These are phyloP conservation scores for Cydia strobilella DNA, from an alignment of 1,140 invertebrate genomes.

Conservation along the genomic window DNA sequence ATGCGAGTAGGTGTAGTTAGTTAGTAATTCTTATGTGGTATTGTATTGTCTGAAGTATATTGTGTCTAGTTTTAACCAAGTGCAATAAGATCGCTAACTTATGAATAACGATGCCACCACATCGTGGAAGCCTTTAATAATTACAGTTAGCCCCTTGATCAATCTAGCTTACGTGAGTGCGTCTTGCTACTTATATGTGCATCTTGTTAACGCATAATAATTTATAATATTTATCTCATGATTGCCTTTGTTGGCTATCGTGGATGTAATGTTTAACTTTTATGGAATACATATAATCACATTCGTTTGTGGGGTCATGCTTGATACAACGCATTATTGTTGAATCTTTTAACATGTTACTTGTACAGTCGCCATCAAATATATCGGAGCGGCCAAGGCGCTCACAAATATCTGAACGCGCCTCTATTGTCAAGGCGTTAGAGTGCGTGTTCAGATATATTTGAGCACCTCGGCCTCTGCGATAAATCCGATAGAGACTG, in stretches of 20 bases:
- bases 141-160: conserved; percentile 51
- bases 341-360: neutral
- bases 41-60: conserved; percentile 42
- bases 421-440: no score
- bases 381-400: no score
- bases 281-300: conserved; percentile 22
- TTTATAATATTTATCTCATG: conserved; percentile 53
- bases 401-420: no score
- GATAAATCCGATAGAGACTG: no score
- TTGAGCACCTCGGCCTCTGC: no score
- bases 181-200: conserved; percentile 55
- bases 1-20: neutral
- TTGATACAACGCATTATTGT: conserved; percentile 8
- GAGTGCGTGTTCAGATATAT: no score
- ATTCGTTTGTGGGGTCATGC: conserved; percentile 24
- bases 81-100: conserved; percentile 69
- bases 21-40: conserved; percentile 33
- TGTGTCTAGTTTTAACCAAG: conserved; percentile 52
- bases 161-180: conserved; percentile 60
- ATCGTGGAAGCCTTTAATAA: conserved; percentile 58
- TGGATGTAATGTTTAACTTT: conserved; percentile 59
- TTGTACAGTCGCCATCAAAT: no score
- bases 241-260: conserved; percentile 63
- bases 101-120: conserved; percentile 50
- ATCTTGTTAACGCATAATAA: conserved; percentile 77